Conservation (phyloP, 2,888 invertebrate species). For the Protonemura montana region DNA sequence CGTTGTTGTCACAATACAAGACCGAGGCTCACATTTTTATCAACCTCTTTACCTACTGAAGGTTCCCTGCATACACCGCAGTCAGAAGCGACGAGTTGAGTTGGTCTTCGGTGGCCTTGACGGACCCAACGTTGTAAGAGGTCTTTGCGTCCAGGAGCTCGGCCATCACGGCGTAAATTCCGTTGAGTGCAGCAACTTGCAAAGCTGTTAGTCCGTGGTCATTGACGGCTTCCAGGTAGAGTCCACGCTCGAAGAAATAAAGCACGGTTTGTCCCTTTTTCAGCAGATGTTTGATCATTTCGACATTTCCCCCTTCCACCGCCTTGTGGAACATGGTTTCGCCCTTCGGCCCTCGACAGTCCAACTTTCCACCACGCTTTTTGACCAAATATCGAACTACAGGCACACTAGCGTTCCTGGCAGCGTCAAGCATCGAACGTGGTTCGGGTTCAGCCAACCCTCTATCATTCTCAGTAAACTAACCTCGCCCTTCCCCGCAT, state of each 20-base stretch:
- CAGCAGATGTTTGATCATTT: neutral
- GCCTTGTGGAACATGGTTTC: neutral
- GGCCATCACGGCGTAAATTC: neutral
- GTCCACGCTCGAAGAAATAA: neutral
- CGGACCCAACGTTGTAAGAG: neutral
- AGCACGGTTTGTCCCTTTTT: neutral
- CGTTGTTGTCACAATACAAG: neutral
- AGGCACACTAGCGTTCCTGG: neutral
- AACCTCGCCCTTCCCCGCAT: neutral
- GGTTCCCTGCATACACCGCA: neutral
- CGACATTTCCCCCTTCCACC: neutral
- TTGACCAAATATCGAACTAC: slow-evolving; percentile 14
- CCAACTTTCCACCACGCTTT: neutral
- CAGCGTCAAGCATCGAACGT: neutral
- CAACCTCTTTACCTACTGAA: neutral
- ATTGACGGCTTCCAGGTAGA: neutral
- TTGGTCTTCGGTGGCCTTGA: neutral
- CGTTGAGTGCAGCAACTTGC: neutral
- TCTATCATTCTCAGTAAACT: neutral
- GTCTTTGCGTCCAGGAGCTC: neutral
- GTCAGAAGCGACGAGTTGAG: neutral
- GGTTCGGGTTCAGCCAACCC: neutral
- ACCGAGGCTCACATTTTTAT: neutral
- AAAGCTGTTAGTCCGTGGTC: neutral
- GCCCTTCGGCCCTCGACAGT: neutral